Evolutionary conservation across 2,888 invertebrate genomes (phyloP), one percentile per base, ranked within the genome.

Genomic region (Pimpla rufipes): DNA sequence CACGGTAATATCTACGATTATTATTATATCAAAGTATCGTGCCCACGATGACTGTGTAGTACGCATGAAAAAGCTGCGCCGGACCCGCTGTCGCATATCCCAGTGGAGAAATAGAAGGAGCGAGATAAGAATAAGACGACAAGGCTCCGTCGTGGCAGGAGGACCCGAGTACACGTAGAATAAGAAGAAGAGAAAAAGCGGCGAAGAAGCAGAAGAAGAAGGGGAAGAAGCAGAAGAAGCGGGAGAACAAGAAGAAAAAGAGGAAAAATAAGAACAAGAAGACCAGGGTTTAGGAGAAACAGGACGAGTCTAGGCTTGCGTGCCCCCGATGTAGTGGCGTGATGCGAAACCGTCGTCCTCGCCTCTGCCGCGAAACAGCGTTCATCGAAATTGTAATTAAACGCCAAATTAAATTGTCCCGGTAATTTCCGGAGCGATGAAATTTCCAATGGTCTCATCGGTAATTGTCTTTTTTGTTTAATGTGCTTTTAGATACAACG

Each of bases 391-490:
- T 89, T 88, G 87, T 90, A 91, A 91, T 92, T 91, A 90, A 90
- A 88, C 86, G 88, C 80, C 86, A 89, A 90, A 90, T 90, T 88
- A 87, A 86, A 90, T 89, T 89, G 87, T 90, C 88, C 88, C 87
- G 86, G 84, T 85, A 83, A 76, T 67, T 40, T 10, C 71, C 52
- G 40, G 40, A 59, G 55, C 42, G 18, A 40, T 42, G 13, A 52
- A 50, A 47, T 52, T 68, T 52, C 16, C 21, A 52, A 47, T 70
- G 21, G n/a, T 50, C 57, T 55, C 45, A 16, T 42, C 16, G 29
- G 29, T 29, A 21, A 66, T 37, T 35, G 18, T 18, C 16, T 11
- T 55, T 55, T 18, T 62, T 35, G n/a, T 18, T 62, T 62, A 18
- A 13, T 11, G 11, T 21, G 18, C 2, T 21, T 52, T 21, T 6